Conservation (phyloP, 2,113 vertebrate genomes). For the Elachura formosa region DNA sequence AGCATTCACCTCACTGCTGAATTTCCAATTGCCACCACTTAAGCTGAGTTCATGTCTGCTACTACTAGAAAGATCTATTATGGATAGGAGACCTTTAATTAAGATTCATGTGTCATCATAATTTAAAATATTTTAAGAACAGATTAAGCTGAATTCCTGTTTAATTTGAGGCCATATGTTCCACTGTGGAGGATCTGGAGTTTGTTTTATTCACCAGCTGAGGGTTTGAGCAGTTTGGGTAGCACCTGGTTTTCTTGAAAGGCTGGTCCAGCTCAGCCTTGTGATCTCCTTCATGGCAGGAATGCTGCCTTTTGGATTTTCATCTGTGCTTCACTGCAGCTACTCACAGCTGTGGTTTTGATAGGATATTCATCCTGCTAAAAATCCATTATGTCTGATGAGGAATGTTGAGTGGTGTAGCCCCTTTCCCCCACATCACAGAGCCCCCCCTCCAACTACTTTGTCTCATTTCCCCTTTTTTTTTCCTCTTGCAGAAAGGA, state of each 20-base stretch:
- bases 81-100: background rate
- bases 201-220: background rate
- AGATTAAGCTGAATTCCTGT: background rate
- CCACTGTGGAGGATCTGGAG: background rate
- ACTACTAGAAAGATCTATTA: background rate
- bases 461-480: background rate
- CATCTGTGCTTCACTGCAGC: background rate
- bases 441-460: background rate
- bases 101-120: background rate
- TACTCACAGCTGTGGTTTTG: background rate
- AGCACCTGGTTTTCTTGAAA: background rate
- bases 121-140: constrained; percentile 15
- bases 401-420: background rate
- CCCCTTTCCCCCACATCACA: background rate
- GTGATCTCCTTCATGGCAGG: background rate
- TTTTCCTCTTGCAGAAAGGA: background rate
- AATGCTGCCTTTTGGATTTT: background rate
- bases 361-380: background rate
- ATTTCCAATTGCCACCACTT: background rate
- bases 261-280: background rate
- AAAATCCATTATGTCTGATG: background rate
- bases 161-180: constrained; percentile 6
- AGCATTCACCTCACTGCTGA: background rate
- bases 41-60: background rate
- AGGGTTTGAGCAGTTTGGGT: background rate